These are phyloP conservation scores for Excalfactoria chinensis DNA, from an alignment of 2,113 vertebrate species.

Conservation along the genomic window DNA sequence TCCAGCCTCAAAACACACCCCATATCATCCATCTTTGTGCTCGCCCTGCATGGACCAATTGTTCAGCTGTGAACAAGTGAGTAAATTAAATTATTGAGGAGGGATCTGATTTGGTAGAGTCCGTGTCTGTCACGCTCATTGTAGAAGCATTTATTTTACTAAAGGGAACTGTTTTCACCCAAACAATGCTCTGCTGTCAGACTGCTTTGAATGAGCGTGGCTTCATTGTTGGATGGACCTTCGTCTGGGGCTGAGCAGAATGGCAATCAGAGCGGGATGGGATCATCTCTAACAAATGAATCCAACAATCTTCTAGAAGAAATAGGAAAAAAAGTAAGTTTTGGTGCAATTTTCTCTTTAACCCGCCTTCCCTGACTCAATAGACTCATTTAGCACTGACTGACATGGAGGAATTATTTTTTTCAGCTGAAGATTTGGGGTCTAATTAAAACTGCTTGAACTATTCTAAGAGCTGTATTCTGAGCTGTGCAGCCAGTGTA, in stretches of 20 bases:
- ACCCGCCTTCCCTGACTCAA: background rate
- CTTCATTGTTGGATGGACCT: slow-evolving; percentile 1
- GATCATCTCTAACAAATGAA: background rate
- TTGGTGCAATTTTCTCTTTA: slow-evolving; percentile 1
- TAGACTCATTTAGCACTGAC: slow-evolving; percentile 1
- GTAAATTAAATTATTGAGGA: slow-evolving; percentile 50
- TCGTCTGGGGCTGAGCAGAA: background rate
- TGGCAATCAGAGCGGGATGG: rapidly evolving
- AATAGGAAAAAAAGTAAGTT: slow-evolving; percentile 11
- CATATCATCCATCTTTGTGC: background rate
- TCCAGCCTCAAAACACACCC: slow-evolving; percentile 4
- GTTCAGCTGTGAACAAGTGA: background rate
- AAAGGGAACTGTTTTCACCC: background rate
- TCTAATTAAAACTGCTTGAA: slow-evolving; percentile 57
- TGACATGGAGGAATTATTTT: slow-evolving; percentile 55
- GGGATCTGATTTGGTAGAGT: slow-evolving; percentile 5
- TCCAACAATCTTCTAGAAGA: background rate
- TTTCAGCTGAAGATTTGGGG: slow-evolving; percentile 52
- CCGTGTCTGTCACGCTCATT: background rate
- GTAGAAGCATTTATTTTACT: background rate
- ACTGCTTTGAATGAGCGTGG: background rate
- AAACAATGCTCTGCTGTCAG: slow-evolving; percentile 17
- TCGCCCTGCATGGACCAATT: background rate
- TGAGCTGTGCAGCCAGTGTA: background rate
- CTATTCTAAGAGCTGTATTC: slow-evolving; percentile 22